These are phyloP conservation scores for Bubo blakistoni DNA, from an alignment of 2,113 vertebrate genomes.

Conservation along the genomic window DNA sequence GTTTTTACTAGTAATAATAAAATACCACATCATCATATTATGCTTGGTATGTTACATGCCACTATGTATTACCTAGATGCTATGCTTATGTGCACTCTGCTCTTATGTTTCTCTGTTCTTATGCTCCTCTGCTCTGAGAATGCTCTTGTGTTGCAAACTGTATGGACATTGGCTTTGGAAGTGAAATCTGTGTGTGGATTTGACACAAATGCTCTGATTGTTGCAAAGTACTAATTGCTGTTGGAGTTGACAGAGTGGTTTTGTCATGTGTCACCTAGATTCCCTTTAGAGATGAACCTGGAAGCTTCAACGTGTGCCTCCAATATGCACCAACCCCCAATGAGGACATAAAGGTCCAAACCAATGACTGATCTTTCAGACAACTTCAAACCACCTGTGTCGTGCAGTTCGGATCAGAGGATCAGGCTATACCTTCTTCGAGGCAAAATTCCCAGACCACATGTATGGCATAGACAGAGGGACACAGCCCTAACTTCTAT, in stretches of 20 bases:
- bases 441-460: not conserved
- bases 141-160: not conserved
- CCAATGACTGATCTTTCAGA: not conserved
- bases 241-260: not conserved
- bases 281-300: not conserved
- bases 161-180: not conserved
- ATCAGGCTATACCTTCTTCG: not conserved
- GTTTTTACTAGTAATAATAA: not conserved
- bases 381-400: not conserved
- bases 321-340: not conserved
- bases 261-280: not conserved
- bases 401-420: not conserved
- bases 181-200: not conserved
- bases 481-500: not conserved
- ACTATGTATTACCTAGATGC: too few species aligned
- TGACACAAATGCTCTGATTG: not conserved
- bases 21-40: not conserved
- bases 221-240: fast-evolving
- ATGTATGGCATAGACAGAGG: not conserved
- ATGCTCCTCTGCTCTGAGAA: not conserved
- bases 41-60: not conserved
- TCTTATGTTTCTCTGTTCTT: not conserved
- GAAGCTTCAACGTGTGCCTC: not conserved
- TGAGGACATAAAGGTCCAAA: not conserved
- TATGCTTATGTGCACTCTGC: not conserved